Base-by-base conservation (phyloP, 1,140 invertebrate species). In the Bombus difficillimus region DNA sequence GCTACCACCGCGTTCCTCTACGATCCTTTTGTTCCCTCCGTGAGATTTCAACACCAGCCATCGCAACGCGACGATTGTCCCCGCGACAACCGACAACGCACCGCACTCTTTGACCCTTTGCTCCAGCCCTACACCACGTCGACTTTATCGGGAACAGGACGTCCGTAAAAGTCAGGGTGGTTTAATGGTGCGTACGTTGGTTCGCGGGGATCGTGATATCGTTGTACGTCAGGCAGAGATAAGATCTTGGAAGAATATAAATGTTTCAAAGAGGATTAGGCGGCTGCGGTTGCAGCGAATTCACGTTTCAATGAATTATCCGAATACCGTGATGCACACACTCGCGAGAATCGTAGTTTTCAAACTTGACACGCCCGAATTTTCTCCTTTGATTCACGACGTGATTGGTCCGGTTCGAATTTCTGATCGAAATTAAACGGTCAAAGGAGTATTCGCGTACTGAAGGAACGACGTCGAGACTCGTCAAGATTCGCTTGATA, bases 31-130 rank as follows among this genome's bases (percentile, higher is more conserved):
- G 85, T 79, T 39, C 81, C 73, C 72, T 59, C 32, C 53, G 59
- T n/a, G 59, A 62, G 43, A 78, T 88, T 88, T 88, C 86, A 81
- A 88, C 86, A 83, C 85, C 62, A 53, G n/a, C 43, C 43, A 43
- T 41, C 76, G 62, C 34, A 28, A 37, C 75, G 41, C 32, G 8
- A 37, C 78, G 73, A 74, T 78, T 76, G 85, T 69, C 74, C 66
- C 25, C 64, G 80, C 59, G 22, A 28, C 59, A 62, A 77, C 43
- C 47, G 62, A 39, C 66, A 3, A 76, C 69, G 43, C 47, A 53
- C n/a, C 25, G 10, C 25, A 10, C 47, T 22, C n/a, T n/a, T 10
- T 34, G 53, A 64, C 69, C 53, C n/a, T 34, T 15, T 22, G 25
- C n/a, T 25, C 41, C 39, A 28, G 37, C 13, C 5, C 53, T 18